Evolutionary conservation across 1,140 invertebrate species (phyloP).

Genomic region (Trichomalopsis sarcophagae): DNA sequence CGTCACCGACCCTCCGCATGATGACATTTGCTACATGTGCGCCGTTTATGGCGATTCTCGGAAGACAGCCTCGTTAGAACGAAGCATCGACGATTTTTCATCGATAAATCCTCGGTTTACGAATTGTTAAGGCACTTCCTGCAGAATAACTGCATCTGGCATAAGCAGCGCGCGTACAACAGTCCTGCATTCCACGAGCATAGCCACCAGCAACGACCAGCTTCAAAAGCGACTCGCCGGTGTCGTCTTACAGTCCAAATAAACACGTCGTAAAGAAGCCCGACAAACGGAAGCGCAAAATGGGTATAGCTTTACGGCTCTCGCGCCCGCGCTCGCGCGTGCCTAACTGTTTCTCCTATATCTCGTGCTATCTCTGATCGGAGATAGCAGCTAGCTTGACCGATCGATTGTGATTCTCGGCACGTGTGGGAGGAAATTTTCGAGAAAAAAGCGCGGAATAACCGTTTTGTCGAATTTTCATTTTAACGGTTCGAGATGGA

Average conservation of each 20-base stretch:
- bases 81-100: too few relatives aligned
- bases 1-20: not conserved
- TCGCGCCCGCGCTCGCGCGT: too few relatives aligned
- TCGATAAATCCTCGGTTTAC: not conserved
- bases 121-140: not conserved
- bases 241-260: conserved; percentile 21
- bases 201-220: not conserved
- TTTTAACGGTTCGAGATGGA: not conserved
- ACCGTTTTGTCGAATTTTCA: not conserved
- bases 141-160: not conserved
- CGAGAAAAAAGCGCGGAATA: not conserved
- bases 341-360: conserved; percentile 20
- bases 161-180: not conserved
- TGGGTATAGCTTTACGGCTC: not conserved
- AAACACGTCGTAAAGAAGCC: conserved; percentile 16
- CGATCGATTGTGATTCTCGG: not conserved
- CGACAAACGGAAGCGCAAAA: not conserved
- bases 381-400: not conserved
- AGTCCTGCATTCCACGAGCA: not conserved
- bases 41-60: not conserved
- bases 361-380: not conserved
- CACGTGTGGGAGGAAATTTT: not conserved
- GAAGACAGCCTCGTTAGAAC: not conserved
- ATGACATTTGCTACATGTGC: not conserved
- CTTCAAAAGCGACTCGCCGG: not conserved